phyloP scores from a whole-genome alignment of 1,140 invertebrate species.

The Apolygus lucorum region DNA sequence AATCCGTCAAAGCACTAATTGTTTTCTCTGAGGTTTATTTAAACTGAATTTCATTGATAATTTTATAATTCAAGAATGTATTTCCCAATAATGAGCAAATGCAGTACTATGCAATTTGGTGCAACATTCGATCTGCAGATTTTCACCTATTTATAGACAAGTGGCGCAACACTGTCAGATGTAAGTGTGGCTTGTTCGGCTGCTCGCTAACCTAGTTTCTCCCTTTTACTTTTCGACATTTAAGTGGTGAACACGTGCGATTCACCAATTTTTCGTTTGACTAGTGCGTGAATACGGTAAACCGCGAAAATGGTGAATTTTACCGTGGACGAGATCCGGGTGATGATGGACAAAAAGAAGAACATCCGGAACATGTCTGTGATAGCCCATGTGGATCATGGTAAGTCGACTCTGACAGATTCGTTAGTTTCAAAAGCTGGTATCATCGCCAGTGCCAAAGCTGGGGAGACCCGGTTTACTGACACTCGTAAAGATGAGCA shows the following conservation, averaged over 20 bases:
- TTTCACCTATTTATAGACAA: no score
- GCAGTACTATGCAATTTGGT: no score
- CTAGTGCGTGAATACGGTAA: neutral
- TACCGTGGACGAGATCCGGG: slow-evolving; percentile 98
- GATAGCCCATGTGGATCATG: slow-evolving; percentile 99
- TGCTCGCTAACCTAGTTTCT: no score
- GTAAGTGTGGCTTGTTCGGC: no score
- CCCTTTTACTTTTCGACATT: no score
- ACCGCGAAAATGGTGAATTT: slow-evolving; percentile 87
- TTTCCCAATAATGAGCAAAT: no score
- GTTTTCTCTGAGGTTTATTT: no score
- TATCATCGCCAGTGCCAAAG: slow-evolving; percentile 97
- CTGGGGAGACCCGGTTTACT: slow-evolving; percentile 97
- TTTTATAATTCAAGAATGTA: no score
- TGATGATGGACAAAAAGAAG: slow-evolving; percentile 98
- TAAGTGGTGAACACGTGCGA: neutral
- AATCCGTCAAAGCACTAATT: no score
- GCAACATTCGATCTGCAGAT: no score
- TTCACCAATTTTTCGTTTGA: neutral
- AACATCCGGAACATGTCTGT: slow-evolving; percentile 99
- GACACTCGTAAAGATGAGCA: slow-evolving; percentile 99
- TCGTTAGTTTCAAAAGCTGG: slow-evolving; percentile 99
- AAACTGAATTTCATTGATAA: no score
- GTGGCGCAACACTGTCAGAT: no score
- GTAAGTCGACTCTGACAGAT: slow-evolving; percentile 98